Evolutionary conservation across 2,888 invertebrate species (phyloP).

Genomic region (Drosophila birchii): DNA sequence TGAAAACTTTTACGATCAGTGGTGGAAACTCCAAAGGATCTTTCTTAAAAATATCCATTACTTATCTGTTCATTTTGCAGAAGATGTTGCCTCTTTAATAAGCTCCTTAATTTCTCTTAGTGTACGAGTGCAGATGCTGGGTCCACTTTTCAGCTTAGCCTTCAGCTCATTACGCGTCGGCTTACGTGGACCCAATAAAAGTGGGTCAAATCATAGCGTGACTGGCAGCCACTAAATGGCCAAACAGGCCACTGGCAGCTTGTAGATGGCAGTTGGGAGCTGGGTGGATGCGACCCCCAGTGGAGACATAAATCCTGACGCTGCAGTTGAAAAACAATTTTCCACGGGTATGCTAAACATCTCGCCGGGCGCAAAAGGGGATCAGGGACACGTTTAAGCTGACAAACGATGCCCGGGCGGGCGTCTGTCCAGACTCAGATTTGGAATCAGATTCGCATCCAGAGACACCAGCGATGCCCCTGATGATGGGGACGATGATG

Average conservation of each 20-base stretch:
- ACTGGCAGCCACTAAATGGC: slow-evolving; percentile 74
- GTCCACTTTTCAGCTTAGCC: slow-evolving; percentile 32
- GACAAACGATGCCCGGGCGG: slow-evolving; percentile 46
- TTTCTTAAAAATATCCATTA: too few species aligned
- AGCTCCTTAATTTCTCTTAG: background rate
- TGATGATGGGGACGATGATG: slow-evolving; percentile 36
- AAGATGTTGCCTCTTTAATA: background rate
- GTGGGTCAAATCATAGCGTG: slow-evolving; percentile 71
- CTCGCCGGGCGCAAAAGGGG: slow-evolving; percentile 52
- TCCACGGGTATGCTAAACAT: slow-evolving; percentile 79
- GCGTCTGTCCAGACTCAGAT: slow-evolving; percentile 56
- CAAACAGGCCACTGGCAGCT: slow-evolving; percentile 37
- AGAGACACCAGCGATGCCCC: slow-evolving; percentile 43
- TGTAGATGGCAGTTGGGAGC: background rate
- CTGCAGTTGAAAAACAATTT: slow-evolving; percentile 78
- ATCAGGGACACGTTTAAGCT: slow-evolving; percentile 50
- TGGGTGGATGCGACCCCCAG: slow-evolving; percentile 30
- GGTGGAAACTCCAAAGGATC: background rate
- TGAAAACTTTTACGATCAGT: background rate
- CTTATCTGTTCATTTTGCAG: background rate
- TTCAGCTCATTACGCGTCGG: slow-evolving; percentile 70
- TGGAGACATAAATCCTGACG: slow-evolving; percentile 74
- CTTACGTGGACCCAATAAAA: slow-evolving; percentile 64
- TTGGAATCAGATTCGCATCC: slow-evolving; percentile 40
- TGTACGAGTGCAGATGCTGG: slow-evolving; percentile 4